These are phyloP conservation scores for Oryzias sinensis DNA, from an alignment of 2,797 vertebrate genomes.

Conservation along the genomic window DNA sequence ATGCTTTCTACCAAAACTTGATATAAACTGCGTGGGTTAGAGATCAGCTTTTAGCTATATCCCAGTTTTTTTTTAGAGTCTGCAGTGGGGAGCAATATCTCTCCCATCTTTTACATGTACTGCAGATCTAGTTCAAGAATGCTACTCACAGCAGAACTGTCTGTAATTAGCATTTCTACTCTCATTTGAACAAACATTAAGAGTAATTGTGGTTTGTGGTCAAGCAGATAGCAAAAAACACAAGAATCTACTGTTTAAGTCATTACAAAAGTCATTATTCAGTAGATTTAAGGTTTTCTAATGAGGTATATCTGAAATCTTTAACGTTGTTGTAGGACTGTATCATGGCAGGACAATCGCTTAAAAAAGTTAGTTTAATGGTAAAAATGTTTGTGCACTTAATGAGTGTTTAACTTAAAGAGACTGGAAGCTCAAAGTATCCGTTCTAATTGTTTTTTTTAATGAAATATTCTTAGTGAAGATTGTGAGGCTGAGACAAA, in stretches of 20 bases:
- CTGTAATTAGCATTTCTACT: constrained; percentile 7
- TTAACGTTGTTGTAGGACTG: too few relatives aligned
- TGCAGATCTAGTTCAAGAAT: constrained; percentile 1
- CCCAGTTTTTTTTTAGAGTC: not conserved
- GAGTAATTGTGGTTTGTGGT: constrained; percentile 48
- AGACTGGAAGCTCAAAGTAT: too few relatives aligned
- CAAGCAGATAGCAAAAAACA: constrained; percentile 36
- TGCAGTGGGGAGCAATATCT: constrained; percentile 7
- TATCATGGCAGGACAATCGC: not conserved
- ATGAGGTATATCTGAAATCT: too few relatives aligned
- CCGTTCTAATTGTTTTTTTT: not conserved
- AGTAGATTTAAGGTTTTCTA: too few relatives aligned
- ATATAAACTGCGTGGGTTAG: too few relatives aligned
- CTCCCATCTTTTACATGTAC: not conserved
- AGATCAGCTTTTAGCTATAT: too few relatives aligned
- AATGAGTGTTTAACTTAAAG: too few relatives aligned
- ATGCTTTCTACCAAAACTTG: too few relatives aligned
- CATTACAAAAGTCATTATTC: constrained; percentile 26
- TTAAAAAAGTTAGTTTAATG: not conserved
- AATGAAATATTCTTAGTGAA: constrained; percentile 25
- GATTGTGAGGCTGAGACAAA: constrained; percentile 15
- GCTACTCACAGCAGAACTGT: constrained; percentile 1
- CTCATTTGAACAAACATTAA: constrained; percentile 44
- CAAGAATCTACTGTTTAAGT: constrained; percentile 42
- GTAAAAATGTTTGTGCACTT: not conserved